Evolutionary conservation across 2,797 vertebrate genomes (phyloP).

Genomic region (Austrolebias charrua): DNA sequence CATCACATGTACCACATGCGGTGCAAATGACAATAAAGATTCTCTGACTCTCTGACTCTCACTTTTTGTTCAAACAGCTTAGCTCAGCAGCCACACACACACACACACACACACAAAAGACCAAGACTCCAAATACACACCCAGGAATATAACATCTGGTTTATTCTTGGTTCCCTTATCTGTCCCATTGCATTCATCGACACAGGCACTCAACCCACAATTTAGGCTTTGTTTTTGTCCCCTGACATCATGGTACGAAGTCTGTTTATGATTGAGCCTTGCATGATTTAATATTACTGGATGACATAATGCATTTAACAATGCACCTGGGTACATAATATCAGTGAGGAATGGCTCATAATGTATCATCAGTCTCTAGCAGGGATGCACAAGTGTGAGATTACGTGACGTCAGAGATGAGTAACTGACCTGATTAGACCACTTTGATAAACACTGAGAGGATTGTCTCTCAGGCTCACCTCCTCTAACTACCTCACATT

Average conservation of each 20-base stretch:
- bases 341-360: constrained; percentile 66
- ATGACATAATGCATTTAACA: constrained; percentile 64
- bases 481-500: constrained; percentile 44
- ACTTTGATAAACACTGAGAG: constrained; percentile 69
- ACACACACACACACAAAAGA: too few species aligned
- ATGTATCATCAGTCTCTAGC: constrained; percentile 63
- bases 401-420: constrained; percentile 72
- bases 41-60: too few species aligned
- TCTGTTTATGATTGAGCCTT: constrained; percentile 55
- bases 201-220: constrained; percentile 52
- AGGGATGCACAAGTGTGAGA: constrained; percentile 66
- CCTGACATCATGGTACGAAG: constrained; percentile 59
- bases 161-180: constrained; percentile 67
- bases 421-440: constrained; percentile 74
- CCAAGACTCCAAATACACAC: constrained; percentile 55
- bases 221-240: constrained; percentile 58
- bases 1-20: too few species aligned
- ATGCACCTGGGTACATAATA: constrained; percentile 66
- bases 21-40: too few species aligned
- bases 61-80: constrained; percentile 80
- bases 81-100: constrained; percentile 83
- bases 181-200: constrained; percentile 64
- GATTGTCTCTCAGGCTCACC: constrained; percentile 58
- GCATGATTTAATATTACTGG: constrained; percentile 68
- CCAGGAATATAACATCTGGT: constrained; percentile 80